Evolutionary conservation across 2,888 invertebrate genomes (phyloP), one percentile per base, ranked within the genome.

Genomic region (Aphrophora alni): DNA sequence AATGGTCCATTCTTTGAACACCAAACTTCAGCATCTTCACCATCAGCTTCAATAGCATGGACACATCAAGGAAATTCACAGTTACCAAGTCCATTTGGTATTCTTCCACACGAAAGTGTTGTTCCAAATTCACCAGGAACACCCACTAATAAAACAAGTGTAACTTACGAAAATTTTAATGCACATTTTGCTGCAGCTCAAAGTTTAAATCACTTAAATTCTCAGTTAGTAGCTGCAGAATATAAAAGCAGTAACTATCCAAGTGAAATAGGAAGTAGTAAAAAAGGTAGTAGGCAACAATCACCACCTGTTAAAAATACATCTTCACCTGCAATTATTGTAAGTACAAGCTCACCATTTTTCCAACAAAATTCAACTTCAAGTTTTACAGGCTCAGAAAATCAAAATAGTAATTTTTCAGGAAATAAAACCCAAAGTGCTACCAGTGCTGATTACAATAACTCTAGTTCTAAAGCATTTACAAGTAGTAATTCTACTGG

Each of bases 71-170:
- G 92, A 85, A 92, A 90, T 85, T 84, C 87, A 14, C 92, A 92
- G 87, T 88, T 92, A 38, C 92, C 92, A 51, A 94, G 94, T 86
- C 94, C 95, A 0, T 94, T 95, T 88, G 94, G 94, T 82, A 93
- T 95, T 85, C 88, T 95, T 86, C 94, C 94, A 24, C 94, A 95
- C 87, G 94, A 95, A 88, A 94, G 93, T 89, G 93, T 94, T 84
- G 93, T 93, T 84, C 91, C 93, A 24, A 91, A 91, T 72, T 91
- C 92, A 75, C 91, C 92, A 78, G 92, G 91, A 85, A 81, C 80
- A 26, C 87, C 90, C 21, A 90, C 92, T n/a, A 83, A 82, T 75
- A 68, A 90, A 74, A 93, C 93, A 87, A 93, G 94, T 86, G 93
- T 92, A 86, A 86, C 87, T 3, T 94, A 82, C 88, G 93, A 93